A percentile compares a stretch with the other conserved stretches of the same genome.
Conservation (phyloP, 1,140 invertebrate species). For the Drosophila bocqueti region DNA sequence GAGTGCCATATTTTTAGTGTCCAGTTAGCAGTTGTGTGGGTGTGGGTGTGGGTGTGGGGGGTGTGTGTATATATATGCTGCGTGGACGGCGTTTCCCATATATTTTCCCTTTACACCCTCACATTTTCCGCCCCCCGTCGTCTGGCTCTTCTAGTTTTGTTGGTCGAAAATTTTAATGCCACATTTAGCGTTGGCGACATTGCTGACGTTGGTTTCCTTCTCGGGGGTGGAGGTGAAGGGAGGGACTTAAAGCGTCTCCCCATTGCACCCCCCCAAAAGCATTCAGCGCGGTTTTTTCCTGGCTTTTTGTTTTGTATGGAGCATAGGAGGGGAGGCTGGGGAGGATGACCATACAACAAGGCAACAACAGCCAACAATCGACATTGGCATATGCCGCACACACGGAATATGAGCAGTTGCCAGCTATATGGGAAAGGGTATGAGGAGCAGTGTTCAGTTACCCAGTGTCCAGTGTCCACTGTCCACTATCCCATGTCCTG, state of each 20-base stretch:
- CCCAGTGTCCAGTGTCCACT: background rate
- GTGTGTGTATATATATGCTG: background rate
- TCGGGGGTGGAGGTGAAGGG: background rate
- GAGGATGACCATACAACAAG: slow-evolving; percentile 11
- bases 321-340: background rate
- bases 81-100: slow-evolving; percentile 9
- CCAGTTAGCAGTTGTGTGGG: slow-evolving; percentile 58
- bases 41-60: background rate
- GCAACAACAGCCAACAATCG: slow-evolving; percentile 36
- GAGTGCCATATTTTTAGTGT: slow-evolving; percentile 72
- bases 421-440: slow-evolving; percentile 7
- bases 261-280: slow-evolving; percentile 7
- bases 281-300: slow-evolving; percentile 14
- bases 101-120: background rate
- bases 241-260: slow-evolving; percentile 26
- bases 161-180: slow-evolving; percentile 77
- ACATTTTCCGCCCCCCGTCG: slow-evolving; percentile 6
- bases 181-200: slow-evolving; percentile 75
- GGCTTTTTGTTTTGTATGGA: slow-evolving; percentile 25
- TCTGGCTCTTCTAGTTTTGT: slow-evolving; percentile 37
- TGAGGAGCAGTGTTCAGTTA: background rate
- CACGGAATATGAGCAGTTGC: slow-evolving; percentile 52
- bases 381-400: slow-evolving; percentile 42
- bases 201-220: slow-evolving; percentile 26
- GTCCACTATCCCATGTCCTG: slow-evolving; percentile 30